Evolutionary conservation across 2,113 vertebrate species (phyloP).

Genomic region (Leptosomus discolor): DNA sequence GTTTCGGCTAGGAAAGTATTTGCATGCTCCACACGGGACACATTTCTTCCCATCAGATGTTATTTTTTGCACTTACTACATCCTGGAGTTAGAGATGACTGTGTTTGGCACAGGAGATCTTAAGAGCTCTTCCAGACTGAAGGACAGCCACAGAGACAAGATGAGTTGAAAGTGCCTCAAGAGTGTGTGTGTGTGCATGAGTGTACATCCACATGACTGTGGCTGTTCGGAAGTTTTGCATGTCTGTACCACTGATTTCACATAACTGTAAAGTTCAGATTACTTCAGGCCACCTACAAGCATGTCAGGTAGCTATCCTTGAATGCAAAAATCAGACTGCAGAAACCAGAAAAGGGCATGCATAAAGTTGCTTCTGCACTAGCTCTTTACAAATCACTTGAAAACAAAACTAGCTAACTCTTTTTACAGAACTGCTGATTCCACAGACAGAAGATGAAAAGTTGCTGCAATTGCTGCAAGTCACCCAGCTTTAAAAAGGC

Average conservation of each 20-base stretch:
- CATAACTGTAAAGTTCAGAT: background rate
- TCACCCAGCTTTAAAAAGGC: background rate
- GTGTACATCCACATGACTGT: fast-evolving
- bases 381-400: background rate
- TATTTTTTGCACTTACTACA: background rate
- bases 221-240: background rate
- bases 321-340: background rate
- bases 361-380: background rate
- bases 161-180: background rate
- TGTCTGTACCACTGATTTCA: background rate
- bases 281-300: background rate
- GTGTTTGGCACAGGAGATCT: background rate
- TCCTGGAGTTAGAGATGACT: background rate
- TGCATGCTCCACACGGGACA: background rate
- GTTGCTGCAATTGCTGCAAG: background rate
- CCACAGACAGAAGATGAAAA: background rate
- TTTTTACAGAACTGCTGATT: background rate
- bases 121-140: background rate
- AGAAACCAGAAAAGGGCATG: fast-evolving
- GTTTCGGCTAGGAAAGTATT: background rate
- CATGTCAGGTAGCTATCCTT: background rate
- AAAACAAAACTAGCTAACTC: background rate
- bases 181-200: too few species aligned
- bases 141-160: background rate
- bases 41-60: background rate